These are phyloP conservation scores for Noturus placidus DNA, from an alignment of 2,113 vertebrate genomes.

Conservation along the genomic window DNA sequence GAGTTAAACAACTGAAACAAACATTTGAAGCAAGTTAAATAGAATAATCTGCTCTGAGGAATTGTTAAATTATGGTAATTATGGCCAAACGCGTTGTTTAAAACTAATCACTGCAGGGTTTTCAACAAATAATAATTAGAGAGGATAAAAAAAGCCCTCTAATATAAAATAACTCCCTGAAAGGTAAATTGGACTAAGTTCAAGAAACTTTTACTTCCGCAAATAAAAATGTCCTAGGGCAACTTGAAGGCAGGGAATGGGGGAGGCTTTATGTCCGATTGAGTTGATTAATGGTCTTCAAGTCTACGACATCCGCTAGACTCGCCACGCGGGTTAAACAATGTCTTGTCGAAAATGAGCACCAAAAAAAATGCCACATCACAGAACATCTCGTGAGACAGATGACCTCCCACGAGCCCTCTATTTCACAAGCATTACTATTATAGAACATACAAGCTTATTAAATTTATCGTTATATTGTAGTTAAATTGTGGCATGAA, in stretches of 20 bases:
- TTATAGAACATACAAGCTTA: background rate
- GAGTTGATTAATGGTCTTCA: conserved; percentile 81
- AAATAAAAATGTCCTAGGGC: conserved; percentile 51
- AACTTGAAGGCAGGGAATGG: conserved; percentile 66
- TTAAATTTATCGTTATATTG: background rate
- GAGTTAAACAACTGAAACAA: background rate
- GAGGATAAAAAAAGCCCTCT: background rate
- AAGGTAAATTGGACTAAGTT: background rate
- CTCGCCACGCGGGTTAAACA: conserved; percentile 46
- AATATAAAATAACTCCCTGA: background rate
- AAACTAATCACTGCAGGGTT: background rate
- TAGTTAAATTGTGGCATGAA: background rate
- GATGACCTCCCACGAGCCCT: conserved; percentile 42
- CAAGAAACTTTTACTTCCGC: background rate
- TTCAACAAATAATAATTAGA: background rate
- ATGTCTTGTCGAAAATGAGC: conserved; percentile 71
- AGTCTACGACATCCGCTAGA: conserved; percentile 68
- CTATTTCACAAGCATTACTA: background rate
- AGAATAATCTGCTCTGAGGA: background rate
- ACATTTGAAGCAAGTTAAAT: background rate
- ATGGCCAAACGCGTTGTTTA: background rate
- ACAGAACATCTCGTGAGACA: conserved; percentile 33
- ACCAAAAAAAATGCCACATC: conserved; percentile 67
- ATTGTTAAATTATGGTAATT: background rate
- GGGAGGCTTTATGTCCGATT: conserved; percentile 70